A percentile compares a stretch with the other conserved stretches of the same genome.
phyloP scores from a whole-genome alignment of 2,888 invertebrate species.

The Agrilus biguttatus region DNA sequence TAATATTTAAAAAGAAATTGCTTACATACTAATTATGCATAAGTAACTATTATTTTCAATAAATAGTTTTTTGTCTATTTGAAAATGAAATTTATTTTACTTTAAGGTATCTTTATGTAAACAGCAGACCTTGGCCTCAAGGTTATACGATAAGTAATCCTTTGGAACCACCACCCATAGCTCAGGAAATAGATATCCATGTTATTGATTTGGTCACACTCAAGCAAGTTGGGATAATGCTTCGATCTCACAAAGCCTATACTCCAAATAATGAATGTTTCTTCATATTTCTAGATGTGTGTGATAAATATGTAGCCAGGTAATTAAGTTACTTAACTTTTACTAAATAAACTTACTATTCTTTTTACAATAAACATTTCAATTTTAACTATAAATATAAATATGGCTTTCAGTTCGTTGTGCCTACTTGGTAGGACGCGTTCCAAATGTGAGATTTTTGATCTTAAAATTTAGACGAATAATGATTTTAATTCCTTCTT shows the following conservation, averaged over 20 bases:
- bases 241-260: slow-evolving; percentile 66
- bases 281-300: slow-evolving; percentile 74
- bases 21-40: no score
- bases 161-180: slow-evolving; percentile 67
- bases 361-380: no score
- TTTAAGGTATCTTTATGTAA: slow-evolving; percentile 62
- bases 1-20: no score
- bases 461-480: no score
- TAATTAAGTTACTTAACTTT: slow-evolving; percentile 22
- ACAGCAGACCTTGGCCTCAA: slow-evolving; percentile 69
- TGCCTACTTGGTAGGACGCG: no score
- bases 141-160: slow-evolving; percentile 62
- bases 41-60: no score
- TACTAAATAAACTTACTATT: no score
- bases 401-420: no score
- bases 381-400: no score
- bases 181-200: slow-evolving; percentile 76
- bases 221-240: slow-evolving; percentile 62
- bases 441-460: no score
- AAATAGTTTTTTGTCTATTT: slow-evolving; percentile 2
- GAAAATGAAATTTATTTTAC: slow-evolving; percentile 1
- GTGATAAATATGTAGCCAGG: slow-evolving; percentile 72
- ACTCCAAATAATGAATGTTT: slow-evolving; percentile 76
- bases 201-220: slow-evolving; percentile 68
- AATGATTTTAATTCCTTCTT: no score